These are phyloP conservation scores for Tylochromis polylepis DNA, from an alignment of 2,113 vertebrate genomes.

Conservation along the genomic window DNA sequence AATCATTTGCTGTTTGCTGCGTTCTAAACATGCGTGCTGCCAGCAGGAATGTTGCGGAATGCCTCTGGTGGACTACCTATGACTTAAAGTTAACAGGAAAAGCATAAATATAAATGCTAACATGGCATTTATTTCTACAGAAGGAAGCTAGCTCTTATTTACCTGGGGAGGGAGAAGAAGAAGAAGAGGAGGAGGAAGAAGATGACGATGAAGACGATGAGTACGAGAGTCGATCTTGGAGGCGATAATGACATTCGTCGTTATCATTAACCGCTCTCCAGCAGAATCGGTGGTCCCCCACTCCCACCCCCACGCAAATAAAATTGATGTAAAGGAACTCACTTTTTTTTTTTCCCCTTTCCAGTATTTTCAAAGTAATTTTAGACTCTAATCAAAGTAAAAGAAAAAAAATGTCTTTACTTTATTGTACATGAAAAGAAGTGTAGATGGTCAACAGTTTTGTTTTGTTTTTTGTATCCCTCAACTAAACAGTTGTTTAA, in stretches of 20 bases:
- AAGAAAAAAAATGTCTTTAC: neutral
- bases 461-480: slow-evolving; percentile 46
- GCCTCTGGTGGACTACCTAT: too few relatives aligned
- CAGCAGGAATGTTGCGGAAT: neutral
- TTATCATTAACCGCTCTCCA: neutral
- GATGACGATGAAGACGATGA: slow-evolving; percentile 96
- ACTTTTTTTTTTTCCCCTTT: slow-evolving; percentile 33
- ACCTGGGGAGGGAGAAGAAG: slow-evolving; percentile 81
- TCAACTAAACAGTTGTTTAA: slow-evolving; percentile 54
- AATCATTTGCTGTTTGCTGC: neutral
- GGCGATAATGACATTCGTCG: slow-evolving; percentile 80
- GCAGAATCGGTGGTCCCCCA: neutral
- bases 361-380: slow-evolving; percentile 67
- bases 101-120: neutral
- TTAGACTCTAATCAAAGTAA: slow-evolving; percentile 36
- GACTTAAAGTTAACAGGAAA: fast-evolving
- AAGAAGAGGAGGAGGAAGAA: slow-evolving; percentile 82
- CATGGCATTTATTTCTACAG: slow-evolving; percentile 52
- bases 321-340: slow-evolving; percentile 6
- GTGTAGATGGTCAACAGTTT: slow-evolving; percentile 1
- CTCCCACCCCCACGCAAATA: neutral
- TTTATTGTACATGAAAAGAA: slow-evolving; percentile 34
- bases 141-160: slow-evolving; percentile 85
- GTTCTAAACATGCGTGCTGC: neutral
- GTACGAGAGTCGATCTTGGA: slow-evolving; percentile 94